A percentile compares a stretch with the other conserved stretches of the same genome.
Conservation (phyloP, 2,888 invertebrate genomes). For the Dioctria linearis region DNA sequence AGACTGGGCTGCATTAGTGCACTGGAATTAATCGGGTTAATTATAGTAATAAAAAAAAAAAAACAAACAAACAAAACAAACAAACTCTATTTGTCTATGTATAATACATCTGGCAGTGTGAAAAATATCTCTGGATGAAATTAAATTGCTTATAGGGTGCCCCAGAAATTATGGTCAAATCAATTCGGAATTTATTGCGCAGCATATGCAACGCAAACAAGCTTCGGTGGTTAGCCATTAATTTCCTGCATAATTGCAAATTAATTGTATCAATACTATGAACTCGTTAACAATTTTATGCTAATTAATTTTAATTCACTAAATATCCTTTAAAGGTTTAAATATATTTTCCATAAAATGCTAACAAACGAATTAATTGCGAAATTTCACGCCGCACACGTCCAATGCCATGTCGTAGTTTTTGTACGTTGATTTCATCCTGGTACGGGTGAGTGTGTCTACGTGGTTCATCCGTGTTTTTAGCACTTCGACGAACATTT, state of each 20-base stretch:
- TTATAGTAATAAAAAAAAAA: neutral
- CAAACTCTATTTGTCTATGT: conserved; percentile 28
- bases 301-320: conserved; percentile 51
- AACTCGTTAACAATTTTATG: conserved; percentile 48
- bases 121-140: conserved; percentile 41
- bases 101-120: neutral
- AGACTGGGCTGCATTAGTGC: conserved; percentile 14
- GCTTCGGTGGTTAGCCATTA: conserved; percentile 43
- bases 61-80: conserved; percentile 41
- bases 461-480: neutral
- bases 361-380: conserved; percentile 33
- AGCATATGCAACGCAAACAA: conserved; percentile 49
- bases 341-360: conserved; percentile 17
- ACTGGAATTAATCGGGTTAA: neutral
- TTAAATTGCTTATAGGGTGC: neutral
- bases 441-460: neutral
- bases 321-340: conserved; percentile 26
- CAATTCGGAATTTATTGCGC: conserved; percentile 35
- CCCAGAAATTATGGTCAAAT: conserved; percentile 16
- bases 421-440: conserved; percentile 5
- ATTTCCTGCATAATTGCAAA: conserved; percentile 49
- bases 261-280: conserved; percentile 50
- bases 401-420: neutral
- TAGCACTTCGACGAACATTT: neutral
- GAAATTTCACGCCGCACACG: neutral